Evolutionary conservation across 1,140 invertebrate species (phyloP), one percentile per base, ranked within the genome.

Genomic region (Bombus polaris): DNA sequence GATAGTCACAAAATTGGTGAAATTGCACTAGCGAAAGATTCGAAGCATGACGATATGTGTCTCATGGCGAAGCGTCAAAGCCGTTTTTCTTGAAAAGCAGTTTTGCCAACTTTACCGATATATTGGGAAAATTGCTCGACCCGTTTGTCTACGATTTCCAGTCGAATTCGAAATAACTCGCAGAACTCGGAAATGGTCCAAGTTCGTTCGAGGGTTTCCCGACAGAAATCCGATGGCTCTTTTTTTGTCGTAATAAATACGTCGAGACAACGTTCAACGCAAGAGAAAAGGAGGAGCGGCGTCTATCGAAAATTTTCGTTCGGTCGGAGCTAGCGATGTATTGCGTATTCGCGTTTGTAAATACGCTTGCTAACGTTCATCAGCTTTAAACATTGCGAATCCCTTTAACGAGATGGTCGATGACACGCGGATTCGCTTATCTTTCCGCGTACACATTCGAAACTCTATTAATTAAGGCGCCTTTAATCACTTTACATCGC

Each of bases 401-500:
- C 47, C 74, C 15, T 53, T 76, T 84, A 84, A 78, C 76, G 53
- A 79, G 39, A 32, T 2, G 53, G 79, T 71, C 53, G 66, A 28
- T 76, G 68, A 62, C 47, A 62, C 37, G n/a, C 39, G 66, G n/a
- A 47, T 37, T 39, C 47, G 66, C 76, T 47, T 68, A 59, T 39
- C 66, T 44, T 35, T 59, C 39, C 65, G 44, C 25, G n/a, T 59
- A 22, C 82, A 42, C 59, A 62, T 59, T 84, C 53, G 68, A 65
- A 79, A 79, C 66, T 79, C 76, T 35, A 79, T 84, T 84, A 72
- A 84, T 79, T 79, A 72, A 84, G 35, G 39, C 39, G 57, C 76
- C 68, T 84, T 84, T 79, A 84, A 84, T 84, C 72, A 79, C 66
- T 79, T 79, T 62, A 57, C 66, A 72, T 59, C 66, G 53, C 22